phyloP scores from a whole-genome alignment of 2,113 vertebrate genomes.

The Sclerurus mexicanus region DNA sequence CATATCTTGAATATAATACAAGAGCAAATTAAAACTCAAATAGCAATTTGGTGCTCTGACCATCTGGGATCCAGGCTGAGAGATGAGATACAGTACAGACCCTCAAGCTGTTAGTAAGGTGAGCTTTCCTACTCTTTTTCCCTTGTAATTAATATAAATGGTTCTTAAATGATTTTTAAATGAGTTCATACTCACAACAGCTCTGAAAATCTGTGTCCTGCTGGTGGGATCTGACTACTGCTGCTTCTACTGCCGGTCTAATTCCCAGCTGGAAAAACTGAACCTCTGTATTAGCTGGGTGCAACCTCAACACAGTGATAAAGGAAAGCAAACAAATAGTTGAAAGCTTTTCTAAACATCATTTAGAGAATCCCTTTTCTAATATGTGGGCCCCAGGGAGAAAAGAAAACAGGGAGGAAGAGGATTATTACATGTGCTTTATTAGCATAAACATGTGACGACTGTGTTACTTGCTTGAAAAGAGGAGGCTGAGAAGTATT shows the following conservation, averaged over 20 bases:
- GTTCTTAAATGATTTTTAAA: conserved; percentile 52
- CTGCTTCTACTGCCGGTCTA: conserved; percentile 8
- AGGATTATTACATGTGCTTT: neutral
- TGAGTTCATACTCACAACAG: conserved; percentile 34
- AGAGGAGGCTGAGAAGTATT: neutral
- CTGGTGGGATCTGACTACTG: neutral
- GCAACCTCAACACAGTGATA: neutral
- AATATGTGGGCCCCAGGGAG: neutral
- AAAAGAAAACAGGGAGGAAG: neutral
- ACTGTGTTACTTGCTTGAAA: neutral
- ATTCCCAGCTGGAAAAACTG: conserved; percentile 25
- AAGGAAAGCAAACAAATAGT: neutral
- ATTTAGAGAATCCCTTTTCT: neutral
- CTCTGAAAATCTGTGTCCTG: conserved; percentile 48
- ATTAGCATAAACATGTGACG: neutral
- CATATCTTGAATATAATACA: conserved; percentile 23
- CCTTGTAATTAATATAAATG: conserved; percentile 50
- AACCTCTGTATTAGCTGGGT: neutral
- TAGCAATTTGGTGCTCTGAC: conserved; percentile 44
- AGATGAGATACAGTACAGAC: conserved; percentile 15
- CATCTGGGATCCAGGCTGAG: conserved; percentile 49
- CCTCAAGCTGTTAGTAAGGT: conserved; percentile 48
- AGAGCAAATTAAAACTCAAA: conserved; percentile 55
- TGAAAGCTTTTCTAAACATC: neutral
- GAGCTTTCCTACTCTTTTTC: conserved; percentile 3